Evolutionary conservation across 2,888 invertebrate species (phyloP).

Genomic region (Drosophila putrida): DNA sequence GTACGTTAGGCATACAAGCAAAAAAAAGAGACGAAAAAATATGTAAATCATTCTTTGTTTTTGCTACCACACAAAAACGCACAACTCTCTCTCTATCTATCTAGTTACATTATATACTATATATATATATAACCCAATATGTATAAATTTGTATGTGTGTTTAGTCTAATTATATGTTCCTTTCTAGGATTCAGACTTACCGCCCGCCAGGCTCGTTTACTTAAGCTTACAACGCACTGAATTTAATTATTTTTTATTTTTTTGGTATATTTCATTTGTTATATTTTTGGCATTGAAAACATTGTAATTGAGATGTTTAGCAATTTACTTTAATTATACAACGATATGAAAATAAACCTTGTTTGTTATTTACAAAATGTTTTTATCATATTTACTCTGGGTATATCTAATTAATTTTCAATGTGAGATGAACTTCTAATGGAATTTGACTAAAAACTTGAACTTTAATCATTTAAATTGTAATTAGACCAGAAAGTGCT

Average conservation of each 20-base stretch:
- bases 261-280: background rate
- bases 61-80: conserved; percentile 39
- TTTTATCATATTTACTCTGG: background rate
- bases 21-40: background rate
- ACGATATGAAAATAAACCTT: conserved; percentile 58
- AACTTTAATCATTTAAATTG: background rate
- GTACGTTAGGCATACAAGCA: conserved; percentile 45
- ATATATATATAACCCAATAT: conserved; percentile 3
- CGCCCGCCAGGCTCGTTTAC: conserved; percentile 44
- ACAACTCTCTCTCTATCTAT: conserved; percentile 42
- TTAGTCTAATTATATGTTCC: conserved; percentile 45
- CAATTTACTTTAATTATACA: conserved; percentile 37
- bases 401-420: background rate
- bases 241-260: conserved; percentile 18
- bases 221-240: conserved; percentile 44
- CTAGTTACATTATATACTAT: conserved; percentile 12
- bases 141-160: conserved; percentile 18
- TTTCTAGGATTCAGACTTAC: conserved; percentile 19
- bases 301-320: conserved; percentile 37
- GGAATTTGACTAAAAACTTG: background rate
- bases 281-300: conserved; percentile 13
- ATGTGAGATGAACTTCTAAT: background rate
- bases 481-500: background rate
- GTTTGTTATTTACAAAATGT: conserved; percentile 66
- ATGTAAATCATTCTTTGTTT: conserved; percentile 25